Evolutionary conservation across 2,888 invertebrate species (phyloP).

Genomic region (Nomada hirtipes): DNA sequence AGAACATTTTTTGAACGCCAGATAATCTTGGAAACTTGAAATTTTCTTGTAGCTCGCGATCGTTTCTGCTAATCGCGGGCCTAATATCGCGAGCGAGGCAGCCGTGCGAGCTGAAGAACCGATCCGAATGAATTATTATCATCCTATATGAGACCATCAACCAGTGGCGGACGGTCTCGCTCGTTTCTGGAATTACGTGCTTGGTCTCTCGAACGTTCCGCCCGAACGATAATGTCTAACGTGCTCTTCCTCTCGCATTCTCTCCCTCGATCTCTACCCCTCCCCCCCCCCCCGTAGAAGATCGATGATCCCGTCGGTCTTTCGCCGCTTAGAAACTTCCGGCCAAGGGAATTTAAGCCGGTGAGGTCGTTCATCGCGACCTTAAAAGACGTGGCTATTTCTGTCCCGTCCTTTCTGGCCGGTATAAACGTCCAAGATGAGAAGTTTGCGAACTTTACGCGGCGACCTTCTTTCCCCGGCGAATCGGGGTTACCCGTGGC

Average conservation of each 20-base stretch:
- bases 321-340: constrained; percentile 56
- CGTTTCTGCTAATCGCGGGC: constrained; percentile 23
- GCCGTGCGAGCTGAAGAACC: constrained; percentile 34
- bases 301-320: constrained; percentile 64
- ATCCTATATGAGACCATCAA: constrained; percentile 36
- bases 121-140: constrained; percentile 64
- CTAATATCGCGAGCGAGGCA: constrained; percentile 27
- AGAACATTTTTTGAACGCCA: background rate
- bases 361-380: constrained; percentile 61
- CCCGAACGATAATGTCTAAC: constrained; percentile 49
- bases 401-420: constrained; percentile 51
- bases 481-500: constrained; percentile 33
- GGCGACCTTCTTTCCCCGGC: constrained; percentile 35
- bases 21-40: background rate
- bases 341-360: constrained; percentile 61
- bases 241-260: background rate
- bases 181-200: constrained; percentile 51
- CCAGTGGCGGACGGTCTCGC: background rate
- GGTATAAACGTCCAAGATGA: constrained; percentile 58
- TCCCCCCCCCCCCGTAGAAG: constrained; percentile 18
- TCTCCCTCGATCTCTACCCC: background rate
- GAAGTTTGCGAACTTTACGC: constrained; percentile 57
- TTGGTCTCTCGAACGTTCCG: constrained; percentile 39
- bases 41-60: background rate
- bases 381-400: constrained; percentile 67